These are phyloP conservation scores for Aleiodes leptofemur DNA, from an alignment of 2,888 invertebrate genomes.

Conservation along the genomic window DNA sequence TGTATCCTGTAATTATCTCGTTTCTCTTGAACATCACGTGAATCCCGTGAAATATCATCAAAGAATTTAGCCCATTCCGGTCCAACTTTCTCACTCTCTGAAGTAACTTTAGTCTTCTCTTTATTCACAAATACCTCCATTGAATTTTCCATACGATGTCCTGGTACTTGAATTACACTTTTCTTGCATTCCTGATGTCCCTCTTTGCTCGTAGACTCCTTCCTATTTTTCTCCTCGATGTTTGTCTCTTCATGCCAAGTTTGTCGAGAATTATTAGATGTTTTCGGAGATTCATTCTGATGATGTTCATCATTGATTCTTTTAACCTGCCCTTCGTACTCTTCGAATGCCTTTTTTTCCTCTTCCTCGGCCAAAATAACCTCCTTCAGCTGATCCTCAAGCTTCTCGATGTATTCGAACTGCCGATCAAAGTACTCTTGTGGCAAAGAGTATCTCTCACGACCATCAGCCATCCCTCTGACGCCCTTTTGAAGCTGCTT, in stretches of 20 bases:
- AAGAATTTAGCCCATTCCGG: conserved; percentile 39
- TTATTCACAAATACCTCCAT: conserved; percentile 54
- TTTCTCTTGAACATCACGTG: conserved; percentile 16
- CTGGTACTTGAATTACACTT: conserved; percentile 52
- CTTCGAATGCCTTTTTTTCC: conserved; percentile 59
- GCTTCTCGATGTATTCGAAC: conserved; percentile 64
- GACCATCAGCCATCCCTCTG: conserved; percentile 53
- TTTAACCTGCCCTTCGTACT: conserved; percentile 55
- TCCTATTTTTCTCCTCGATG: conserved; percentile 53
- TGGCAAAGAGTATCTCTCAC: conserved; percentile 60
- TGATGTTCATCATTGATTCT: conserved; percentile 29
- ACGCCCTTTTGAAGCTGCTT: conserved; percentile 62
- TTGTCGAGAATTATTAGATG: conserved; percentile 49
- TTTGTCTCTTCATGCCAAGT: conserved; percentile 62
- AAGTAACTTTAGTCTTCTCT: conserved; percentile 50
- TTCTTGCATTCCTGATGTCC: conserved; percentile 57
- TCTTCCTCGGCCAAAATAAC: conserved; percentile 68
- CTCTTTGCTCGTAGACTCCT: conserved; percentile 57
- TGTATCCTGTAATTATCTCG: conserved; percentile 9
- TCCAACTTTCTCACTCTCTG: background rate
- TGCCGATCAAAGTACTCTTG: conserved; percentile 65
- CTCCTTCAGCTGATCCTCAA: conserved; percentile 67
- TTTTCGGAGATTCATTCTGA: conserved; percentile 7
- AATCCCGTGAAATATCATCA: conserved; percentile 24
- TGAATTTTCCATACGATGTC: conserved; percentile 57